Percentiles rank a stretch among this genome's conserved stretches.
These are phyloP conservation scores for Lepilemur ruficaudatus DNA, from an alignment of 2,797 vertebrate genomes.

Conservation along the genomic window DNA sequence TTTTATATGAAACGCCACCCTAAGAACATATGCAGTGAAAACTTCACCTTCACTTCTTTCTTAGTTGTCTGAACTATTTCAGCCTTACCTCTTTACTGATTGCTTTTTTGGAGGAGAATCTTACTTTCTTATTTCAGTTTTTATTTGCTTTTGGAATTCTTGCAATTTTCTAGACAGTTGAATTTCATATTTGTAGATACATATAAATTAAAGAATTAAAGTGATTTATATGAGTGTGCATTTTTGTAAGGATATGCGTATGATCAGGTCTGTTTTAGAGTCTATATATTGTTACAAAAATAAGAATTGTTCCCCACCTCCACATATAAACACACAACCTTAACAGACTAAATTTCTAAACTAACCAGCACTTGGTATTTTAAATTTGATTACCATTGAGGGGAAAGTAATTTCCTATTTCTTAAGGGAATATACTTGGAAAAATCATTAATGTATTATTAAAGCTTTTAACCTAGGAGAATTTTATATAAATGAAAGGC, in stretches of 20 bases:
- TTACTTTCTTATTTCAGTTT: not conserved
- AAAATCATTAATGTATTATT: not conserved
- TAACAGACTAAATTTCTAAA: not conserved
- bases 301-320: not conserved
- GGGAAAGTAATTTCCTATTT: not conserved
- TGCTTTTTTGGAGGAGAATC: not conserved
- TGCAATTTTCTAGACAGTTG: constrained; percentile 1
- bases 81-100: not conserved
- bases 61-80: not conserved
- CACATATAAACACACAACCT: not conserved
- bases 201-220: constrained; percentile 30
- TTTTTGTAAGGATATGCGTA: not conserved
- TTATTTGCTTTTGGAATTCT: constrained; percentile 43
- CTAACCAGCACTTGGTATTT: not conserved
- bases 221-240: not conserved
- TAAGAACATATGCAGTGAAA: not conserved
- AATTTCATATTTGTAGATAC: not conserved
- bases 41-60: not conserved
- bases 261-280: not conserved
- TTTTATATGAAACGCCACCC: not conserved
- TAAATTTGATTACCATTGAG: not conserved
- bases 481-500: not conserved
- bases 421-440: constrained; percentile 35
- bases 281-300: not conserved
- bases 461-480: not conserved